Conservation (phyloP, 2,888 invertebrate species). For the Tethea ocularis region DNA sequence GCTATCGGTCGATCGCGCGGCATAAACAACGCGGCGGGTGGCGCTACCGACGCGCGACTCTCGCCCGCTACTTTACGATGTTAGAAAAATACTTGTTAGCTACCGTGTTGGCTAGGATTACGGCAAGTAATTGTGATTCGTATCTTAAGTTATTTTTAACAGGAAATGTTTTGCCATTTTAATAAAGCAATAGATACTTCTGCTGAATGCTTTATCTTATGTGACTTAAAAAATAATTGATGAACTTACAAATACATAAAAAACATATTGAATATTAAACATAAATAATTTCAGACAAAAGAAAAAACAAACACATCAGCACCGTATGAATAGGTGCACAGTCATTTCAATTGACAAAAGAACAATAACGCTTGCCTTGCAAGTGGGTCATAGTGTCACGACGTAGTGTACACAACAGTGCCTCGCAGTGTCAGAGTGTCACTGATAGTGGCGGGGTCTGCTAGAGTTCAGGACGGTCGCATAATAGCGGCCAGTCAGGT, state of each 20-base stretch:
- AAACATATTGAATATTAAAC: slow-evolving; percentile 6
- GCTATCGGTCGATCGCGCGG: slow-evolving; percentile 66
- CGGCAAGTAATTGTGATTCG: slow-evolving; percentile 21
- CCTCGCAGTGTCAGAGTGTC: slow-evolving; percentile 58
- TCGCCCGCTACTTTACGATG: slow-evolving; percentile 57
- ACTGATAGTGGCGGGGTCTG: slow-evolving; percentile 52
- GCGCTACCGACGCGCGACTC: slow-evolving; percentile 61
- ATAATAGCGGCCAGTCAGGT: slow-evolving; percentile 50
- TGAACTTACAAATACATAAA: not conserved
- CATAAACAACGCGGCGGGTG: slow-evolving; percentile 78
- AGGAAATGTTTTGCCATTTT: not conserved
- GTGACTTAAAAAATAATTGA: not conserved
- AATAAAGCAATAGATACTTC: not conserved
- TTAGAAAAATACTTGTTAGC: slow-evolving; percentile 52
- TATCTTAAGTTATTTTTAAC: not conserved
- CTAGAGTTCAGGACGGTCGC: slow-evolving; percentile 46
- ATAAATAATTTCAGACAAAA: slow-evolving; percentile 16
- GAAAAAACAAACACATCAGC: slow-evolving; percentile 18
- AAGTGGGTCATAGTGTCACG: slow-evolving; percentile 70
- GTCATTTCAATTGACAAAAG: slow-evolving; percentile 47
- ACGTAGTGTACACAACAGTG: slow-evolving; percentile 45
- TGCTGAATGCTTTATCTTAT: not conserved
- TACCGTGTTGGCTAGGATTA: slow-evolving; percentile 42
- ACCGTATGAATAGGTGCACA: slow-evolving; percentile 34
- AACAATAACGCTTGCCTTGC: slow-evolving; percentile 56